Evolutionary conservation across 2,113 vertebrate species (phyloP), one percentile per base, ranked within the genome.

Genomic region (Pluvialis apricaria): DNA sequence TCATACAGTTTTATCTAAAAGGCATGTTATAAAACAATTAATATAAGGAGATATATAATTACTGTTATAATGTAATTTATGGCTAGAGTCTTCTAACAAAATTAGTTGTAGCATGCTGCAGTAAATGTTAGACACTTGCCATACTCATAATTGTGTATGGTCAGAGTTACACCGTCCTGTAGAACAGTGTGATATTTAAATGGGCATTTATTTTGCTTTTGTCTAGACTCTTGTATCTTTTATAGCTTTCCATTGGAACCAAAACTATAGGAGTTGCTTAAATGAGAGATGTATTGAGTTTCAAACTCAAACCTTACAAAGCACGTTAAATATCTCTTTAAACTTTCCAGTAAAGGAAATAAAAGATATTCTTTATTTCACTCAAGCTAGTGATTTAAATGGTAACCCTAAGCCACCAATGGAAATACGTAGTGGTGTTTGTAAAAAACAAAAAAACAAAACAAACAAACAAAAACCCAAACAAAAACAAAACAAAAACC

Each of bases 231-330:
- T 69, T 60, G 20, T 82, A 62, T 78, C 80, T 83, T 92, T 88
- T 94, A 77, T 61, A 83, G 82, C 54, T 94, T 92, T 94, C 42
- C 47, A 70, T 55, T 92, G 86, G 64, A 92, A 84, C 86, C 22
- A 78, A 47, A 94, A 51, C 69, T 89, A 45, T 51, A 62, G 20
- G 32, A 83, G 29, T 49, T 81, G 36, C 54, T 95, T 92, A 92
- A 73, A 80, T 86, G 45, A 77, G 54, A 80, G 42, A 73, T 81
- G n/a, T 61, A 80, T 90, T 83, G 71, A 83, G 64, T 92, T 94
- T 95, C 76, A 93, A 72, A 92, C 70, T 77, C 60, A 86, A 88
- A 95, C 47, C 76, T 94, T 95, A 45, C 55, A 92, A 44, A 88
- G 45, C 64, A 71, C 40, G 60, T 95, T 92, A 92, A 97, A 68